phyloP scores from a whole-genome alignment of 2,888 invertebrate genomes.

The Petrolisthes cinctipes region DNA sequence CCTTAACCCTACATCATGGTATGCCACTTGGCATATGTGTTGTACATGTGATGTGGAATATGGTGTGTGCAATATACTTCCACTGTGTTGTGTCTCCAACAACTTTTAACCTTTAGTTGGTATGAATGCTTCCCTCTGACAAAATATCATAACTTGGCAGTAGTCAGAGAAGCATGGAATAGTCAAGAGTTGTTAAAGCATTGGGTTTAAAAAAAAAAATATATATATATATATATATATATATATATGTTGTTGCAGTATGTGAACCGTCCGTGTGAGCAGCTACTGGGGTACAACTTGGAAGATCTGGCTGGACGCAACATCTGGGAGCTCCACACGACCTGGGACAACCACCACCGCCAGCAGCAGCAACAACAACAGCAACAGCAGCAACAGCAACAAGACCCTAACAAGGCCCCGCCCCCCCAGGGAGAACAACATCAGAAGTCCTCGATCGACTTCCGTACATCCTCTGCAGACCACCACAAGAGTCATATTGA shows the following conservation, averaged over 20 bases:
- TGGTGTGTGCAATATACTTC: no score
- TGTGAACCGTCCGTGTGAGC: conserved; percentile 88
- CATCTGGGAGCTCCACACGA: conserved; percentile 73
- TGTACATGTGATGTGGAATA: no score
- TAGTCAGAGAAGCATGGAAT: no score
- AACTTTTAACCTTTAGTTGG: not conserved
- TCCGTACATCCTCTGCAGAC: conserved; percentile 11
- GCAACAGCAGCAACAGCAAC: conserved; percentile 74
- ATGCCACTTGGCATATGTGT: no score
- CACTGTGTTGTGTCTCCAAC: no score
- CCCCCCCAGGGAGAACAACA: conserved; percentile 23
- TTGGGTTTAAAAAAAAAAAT: not conserved
- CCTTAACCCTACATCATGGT: not conserved
- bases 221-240: no score
- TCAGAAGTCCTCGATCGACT: conserved; percentile 41
- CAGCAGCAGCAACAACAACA: not conserved
- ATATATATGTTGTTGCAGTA: conserved; percentile 70
- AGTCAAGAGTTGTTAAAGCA: no score
- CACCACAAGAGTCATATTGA: conserved; percentile 37
- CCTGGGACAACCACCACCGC: conserved; percentile 34
- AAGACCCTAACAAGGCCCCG: not conserved
- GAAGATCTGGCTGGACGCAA: conserved; percentile 77
- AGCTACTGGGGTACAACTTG: conserved; percentile 80
- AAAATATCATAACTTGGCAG: no score
- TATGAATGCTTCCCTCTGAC: not conserved